A percentile compares a stretch with the other conserved stretches of the same genome.
These are phyloP conservation scores for Saturnia japonica DNA, from an alignment of 2,888 invertebrate species.

Conservation along the genomic window DNA sequence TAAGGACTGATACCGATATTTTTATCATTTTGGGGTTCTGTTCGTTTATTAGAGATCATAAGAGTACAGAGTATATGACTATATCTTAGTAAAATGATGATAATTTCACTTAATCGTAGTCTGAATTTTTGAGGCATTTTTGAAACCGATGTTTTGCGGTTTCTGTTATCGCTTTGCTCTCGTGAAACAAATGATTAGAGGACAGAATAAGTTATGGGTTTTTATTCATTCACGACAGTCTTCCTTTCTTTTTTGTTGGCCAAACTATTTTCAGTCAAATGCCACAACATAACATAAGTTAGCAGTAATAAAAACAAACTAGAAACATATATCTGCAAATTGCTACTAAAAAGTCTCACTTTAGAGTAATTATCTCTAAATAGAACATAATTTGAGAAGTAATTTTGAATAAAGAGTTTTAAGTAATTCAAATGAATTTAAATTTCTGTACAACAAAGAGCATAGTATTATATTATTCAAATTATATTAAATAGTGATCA, in stretches of 20 bases:
- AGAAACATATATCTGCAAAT: neutral
- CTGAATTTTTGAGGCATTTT: too few relatives aligned
- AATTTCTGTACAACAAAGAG: neutral
- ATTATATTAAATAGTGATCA: neutral
- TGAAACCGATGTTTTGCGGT: too few relatives aligned
- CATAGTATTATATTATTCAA: neutral
- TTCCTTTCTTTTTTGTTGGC: too few relatives aligned
- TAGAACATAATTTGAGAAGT: neutral
- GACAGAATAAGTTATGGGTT: too few relatives aligned
- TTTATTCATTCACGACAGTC: neutral
- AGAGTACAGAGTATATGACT: neutral
- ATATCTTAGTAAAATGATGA: neutral
- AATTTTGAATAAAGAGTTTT: too few relatives aligned
- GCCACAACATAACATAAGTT: neutral
- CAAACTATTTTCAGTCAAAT: neutral
- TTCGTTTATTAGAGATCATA: neutral
- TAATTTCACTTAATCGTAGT: too few relatives aligned
- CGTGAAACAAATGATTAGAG: too few relatives aligned
- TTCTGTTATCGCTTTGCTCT: too few relatives aligned
- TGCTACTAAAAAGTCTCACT: neutral
- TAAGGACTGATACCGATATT: neutral
- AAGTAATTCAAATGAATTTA: too few relatives aligned
- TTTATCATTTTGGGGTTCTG: neutral
- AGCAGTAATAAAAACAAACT: neutral
- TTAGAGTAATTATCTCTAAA: neutral